Percentiles rank a stretch among this genome's conserved stretches.
Conservation (phyloP, 1,140 invertebrate genomes). For the Gryon sp. region DNA sequence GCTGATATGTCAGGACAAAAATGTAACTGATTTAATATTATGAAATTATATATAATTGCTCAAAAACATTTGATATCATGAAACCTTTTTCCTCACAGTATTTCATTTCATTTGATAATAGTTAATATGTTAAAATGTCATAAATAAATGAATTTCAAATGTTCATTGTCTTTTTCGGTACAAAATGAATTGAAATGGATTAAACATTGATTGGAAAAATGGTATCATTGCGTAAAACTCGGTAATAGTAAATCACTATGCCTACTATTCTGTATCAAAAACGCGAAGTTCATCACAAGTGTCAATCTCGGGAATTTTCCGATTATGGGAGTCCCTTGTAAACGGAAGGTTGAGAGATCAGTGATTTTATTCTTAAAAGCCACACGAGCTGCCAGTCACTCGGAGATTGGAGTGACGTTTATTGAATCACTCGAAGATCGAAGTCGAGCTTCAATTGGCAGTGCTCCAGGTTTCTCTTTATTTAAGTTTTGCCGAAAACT, state of each 20-base stretch:
- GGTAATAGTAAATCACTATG: background rate
- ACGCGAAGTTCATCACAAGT: constrained; percentile 38
- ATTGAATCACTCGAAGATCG: constrained; percentile 67
- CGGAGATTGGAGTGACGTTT: constrained; percentile 64
- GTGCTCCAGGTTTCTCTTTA: constrained; percentile 62
- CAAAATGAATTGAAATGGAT: no score
- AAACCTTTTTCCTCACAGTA: no score
- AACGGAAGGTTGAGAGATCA: constrained; percentile 56
- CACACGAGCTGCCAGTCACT: constrained; percentile 61
- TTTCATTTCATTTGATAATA: no score
- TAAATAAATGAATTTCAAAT: no score
- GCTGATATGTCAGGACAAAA: background rate
- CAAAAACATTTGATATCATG: no score
- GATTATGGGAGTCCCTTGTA: constrained; percentile 49
- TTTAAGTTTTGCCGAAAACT: constrained; percentile 60
- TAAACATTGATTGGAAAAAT: no score
- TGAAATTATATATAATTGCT: no score
- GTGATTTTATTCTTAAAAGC: constrained; percentile 67
- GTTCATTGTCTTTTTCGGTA: no score
- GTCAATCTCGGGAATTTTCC: constrained; percentile 49
- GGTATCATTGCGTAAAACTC: no score
- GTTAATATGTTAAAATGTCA: no score
- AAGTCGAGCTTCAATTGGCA: constrained; percentile 66
- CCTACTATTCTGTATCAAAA: constrained; percentile 16
- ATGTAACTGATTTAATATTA: no score